These are phyloP conservation scores for Ivindomyrus marchei DNA, from an alignment of 2,113 vertebrate species.

Conservation along the genomic window DNA sequence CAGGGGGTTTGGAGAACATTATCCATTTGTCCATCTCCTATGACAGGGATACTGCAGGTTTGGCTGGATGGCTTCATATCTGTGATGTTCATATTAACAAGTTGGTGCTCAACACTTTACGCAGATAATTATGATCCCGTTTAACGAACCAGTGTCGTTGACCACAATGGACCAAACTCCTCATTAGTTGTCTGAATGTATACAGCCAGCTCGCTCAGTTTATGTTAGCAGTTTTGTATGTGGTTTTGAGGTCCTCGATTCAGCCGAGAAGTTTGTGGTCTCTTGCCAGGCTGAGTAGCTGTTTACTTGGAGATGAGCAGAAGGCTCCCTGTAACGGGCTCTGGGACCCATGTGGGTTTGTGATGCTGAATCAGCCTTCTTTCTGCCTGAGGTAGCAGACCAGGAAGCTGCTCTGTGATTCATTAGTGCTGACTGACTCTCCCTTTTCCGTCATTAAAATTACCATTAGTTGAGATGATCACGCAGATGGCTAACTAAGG, in stretches of 20 bases:
- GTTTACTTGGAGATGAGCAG: not conserved
- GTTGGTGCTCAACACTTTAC: not conserved
- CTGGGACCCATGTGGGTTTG: not conserved
- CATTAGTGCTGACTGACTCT: not conserved
- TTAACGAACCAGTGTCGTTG: not conserved
- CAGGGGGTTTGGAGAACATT: not conserved
- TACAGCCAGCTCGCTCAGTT: not conserved
- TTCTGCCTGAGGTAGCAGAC: not conserved
- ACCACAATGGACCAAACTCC: not conserved
- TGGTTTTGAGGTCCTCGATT: not conserved
- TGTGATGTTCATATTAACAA: not conserved
- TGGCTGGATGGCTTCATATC: not conserved
- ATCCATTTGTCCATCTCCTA: not conserved
- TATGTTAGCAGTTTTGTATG: not conserved
- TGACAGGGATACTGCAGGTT: not conserved
- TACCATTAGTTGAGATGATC: not conserved
- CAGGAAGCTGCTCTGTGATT: not conserved
- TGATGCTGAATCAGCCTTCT: not conserved
- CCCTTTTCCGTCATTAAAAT: not conserved
- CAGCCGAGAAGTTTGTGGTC: not conserved
- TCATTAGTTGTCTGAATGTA: not conserved
- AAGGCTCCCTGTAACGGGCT: not conserved
- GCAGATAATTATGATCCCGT: not conserved
- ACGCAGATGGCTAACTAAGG: not conserved
- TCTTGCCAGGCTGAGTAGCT: not conserved